Percentiles rank a stretch among this genome's conserved stretches.
These are phyloP conservation scores for Catagonus wagneri DNA, from an alignment of 2,113 vertebrate genomes.

Conservation along the genomic window DNA sequence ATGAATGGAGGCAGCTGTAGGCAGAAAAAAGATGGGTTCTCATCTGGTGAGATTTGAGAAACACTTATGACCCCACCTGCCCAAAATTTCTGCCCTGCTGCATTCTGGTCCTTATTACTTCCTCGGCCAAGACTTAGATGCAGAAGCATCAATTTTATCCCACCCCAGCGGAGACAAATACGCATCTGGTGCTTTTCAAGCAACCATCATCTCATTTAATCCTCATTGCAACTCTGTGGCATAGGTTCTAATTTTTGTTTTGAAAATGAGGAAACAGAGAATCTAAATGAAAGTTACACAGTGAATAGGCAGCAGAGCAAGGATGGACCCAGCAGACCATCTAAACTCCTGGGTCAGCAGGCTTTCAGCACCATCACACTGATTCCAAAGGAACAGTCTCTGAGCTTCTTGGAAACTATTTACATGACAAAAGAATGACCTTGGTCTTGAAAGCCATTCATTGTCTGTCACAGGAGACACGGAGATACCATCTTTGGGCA, in stretches of 20 bases:
- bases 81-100: background rate
- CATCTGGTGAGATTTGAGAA: background rate
- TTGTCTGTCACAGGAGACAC: constrained; percentile 43
- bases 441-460: constrained; percentile 60
- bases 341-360: background rate
- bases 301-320: background rate
- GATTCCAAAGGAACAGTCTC: background rate
- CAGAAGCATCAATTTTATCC: background rate
- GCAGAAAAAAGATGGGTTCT: background rate
- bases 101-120: background rate
- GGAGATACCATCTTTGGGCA: constrained; percentile 50
- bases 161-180: background rate
- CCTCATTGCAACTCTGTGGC: background rate
- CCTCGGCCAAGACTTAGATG: background rate
- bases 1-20: background rate
- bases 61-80: background rate
- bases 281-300: background rate
- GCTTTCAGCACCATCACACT: background rate
- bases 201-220: constrained; percentile 6
- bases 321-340: background rate
- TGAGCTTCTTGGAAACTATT: constrained; percentile 46
- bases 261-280: background rate
- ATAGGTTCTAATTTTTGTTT: background rate
- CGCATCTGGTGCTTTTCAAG: constrained; percentile 17
- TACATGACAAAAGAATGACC: constrained; percentile 59